phyloP scores from a whole-genome alignment of 2,888 invertebrate genomes.

The Tigriopus californicus region DNA sequence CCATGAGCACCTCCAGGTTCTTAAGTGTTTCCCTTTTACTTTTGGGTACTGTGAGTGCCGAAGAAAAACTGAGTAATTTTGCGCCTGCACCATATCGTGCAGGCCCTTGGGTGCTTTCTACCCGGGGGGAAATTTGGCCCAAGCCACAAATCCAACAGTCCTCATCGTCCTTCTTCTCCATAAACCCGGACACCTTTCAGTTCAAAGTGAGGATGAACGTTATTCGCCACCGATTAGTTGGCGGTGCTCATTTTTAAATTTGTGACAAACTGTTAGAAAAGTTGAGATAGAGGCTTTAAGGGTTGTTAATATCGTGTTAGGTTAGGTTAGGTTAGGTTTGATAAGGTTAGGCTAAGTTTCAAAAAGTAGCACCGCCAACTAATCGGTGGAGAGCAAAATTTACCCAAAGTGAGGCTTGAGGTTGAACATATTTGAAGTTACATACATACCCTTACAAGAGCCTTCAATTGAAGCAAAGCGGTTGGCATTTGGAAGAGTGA shows the following conservation, averaged over 20 bases:
- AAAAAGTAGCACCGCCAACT: no score
- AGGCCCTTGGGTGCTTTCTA: slow-evolving; percentile 5
- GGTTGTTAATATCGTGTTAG: no score
- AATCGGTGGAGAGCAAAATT: no score
- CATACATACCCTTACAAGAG: no score
- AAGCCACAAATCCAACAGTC: neutral
- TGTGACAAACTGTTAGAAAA: no score
- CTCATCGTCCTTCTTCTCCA: neutral
- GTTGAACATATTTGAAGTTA: no score
- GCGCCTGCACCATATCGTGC: neutral
- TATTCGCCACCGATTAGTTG: no score
- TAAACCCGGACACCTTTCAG: neutral
- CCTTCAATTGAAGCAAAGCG: neutral
- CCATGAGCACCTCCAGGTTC: neutral
- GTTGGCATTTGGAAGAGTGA: neutral
- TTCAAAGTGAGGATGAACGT: neutral
- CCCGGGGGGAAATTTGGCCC: slow-evolving; percentile 3
- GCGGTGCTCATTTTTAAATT: no score
- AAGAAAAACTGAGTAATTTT: neutral
- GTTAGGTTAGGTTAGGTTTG: no score
- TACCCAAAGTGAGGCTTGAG: no score
- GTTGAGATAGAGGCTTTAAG: no score
- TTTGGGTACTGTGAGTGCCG: neutral
- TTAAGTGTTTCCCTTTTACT: neutral
- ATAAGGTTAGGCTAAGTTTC: no score